Base-by-base conservation (phyloP, 2,888 invertebrate species). In the Eledona agricola region DNA sequence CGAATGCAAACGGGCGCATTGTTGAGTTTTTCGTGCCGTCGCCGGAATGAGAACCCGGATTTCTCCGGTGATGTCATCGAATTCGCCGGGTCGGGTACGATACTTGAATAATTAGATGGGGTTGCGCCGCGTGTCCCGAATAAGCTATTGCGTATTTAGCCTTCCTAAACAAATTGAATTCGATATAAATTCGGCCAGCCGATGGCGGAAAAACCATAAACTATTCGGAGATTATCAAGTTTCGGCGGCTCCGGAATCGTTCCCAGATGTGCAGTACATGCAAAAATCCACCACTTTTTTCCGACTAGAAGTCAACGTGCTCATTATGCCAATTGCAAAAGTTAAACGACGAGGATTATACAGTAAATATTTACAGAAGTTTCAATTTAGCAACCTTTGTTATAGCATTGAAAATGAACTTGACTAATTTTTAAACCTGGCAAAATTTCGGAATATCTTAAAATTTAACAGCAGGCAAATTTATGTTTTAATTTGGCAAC, bases 51-150 rank as follows among this genome's bases (percentile, higher is more conserved):
- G 52, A 62, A 57, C 55, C 54, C 47, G 57, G 46, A 55, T 50
- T 55, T 57, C 46, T 55, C 34, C 25, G 40, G 52, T 51, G 52
- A 53, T 51, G 57, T 57, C 59, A 59, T 43, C 43, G 46, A 58
- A 53, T 49, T 53, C 57, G 47, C 55, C 42, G 35, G 49, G 46
- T 54, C 53, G 56, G 51, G 55, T 59, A 59, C 58, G 58, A 62
- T 63, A 49, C 57, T 51, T 51, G 51, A 58, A 59, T 62, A 59
- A 57, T 59, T 60, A 60, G 53, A 57, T 60, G 22, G 47, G 26
- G 50, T 46, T 42, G 32, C 16, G 11, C 13, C 38, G 54, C 58
- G 58, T 57, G 59, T 52, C 26, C 32, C 13, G 59, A 59, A 59
- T 62, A 43, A 43, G 47, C 23, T 42, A 53, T 49, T 28, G 42